These are phyloP conservation scores for Ctenoplectra terminalis DNA, from an alignment of 1,140 invertebrate species.

Conservation along the genomic window DNA sequence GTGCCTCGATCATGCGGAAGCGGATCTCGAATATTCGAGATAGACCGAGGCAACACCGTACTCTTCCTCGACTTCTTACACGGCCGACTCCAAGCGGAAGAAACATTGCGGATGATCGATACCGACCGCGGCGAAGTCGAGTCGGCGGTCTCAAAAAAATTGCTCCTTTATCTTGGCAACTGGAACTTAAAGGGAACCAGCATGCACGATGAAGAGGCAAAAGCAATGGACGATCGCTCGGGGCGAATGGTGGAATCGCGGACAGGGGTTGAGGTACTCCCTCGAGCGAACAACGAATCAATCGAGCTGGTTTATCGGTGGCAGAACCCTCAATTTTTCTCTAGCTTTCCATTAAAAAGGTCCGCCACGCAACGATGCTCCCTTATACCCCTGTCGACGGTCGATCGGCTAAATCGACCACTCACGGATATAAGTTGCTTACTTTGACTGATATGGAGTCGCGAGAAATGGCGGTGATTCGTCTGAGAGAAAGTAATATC, in stretches of 20 bases:
- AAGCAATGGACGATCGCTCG: not conserved
- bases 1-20: slow-evolving; percentile 10
- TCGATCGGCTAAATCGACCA: slow-evolving; percentile 3
- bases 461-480: not conserved
- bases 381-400: not conserved
- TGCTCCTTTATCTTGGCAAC: slow-evolving; percentile 6
- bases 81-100: too few relatives aligned
- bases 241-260: not conserved
- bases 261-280: not conserved
- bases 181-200: slow-evolving; percentile 6
- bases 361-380: not conserved
- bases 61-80: not conserved
- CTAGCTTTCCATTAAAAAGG: slow-evolving; percentile 30
- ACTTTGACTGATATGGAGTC: slow-evolving; percentile 8
- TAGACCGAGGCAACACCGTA: not conserved
- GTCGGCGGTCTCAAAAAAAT: slow-evolving; percentile 2
- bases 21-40: slow-evolving; percentile 21
- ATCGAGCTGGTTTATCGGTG: slow-evolving; percentile 51
- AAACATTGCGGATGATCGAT: slow-evolving; percentile 25
- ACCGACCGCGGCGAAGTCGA: not conserved
- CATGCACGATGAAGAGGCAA: too few relatives aligned
- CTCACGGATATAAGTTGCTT: not conserved
- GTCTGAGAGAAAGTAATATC: not conserved
- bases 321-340: slow-evolving; percentile 37
- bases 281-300: slow-evolving; percentile 35